phyloP scores from a whole-genome alignment of 2,797 vertebrate species.

The Fistularia commersonii region DNA sequence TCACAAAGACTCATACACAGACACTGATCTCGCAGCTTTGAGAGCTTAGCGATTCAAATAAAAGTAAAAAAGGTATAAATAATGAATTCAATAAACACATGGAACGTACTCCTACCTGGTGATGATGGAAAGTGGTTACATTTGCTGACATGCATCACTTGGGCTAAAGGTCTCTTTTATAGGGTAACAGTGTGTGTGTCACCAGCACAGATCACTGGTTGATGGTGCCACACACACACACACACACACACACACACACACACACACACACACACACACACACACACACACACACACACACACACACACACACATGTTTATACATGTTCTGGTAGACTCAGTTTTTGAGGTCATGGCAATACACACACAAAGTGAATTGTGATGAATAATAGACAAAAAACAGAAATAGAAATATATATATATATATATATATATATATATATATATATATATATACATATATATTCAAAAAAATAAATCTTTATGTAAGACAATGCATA shows the following conservation, averaged over 20 bases:
- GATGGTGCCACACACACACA: neutral
- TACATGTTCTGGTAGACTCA: constrained; percentile 1
- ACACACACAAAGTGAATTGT: too few species aligned
- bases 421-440: too few species aligned
- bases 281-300: neutral
- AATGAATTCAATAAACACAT: too few species aligned
- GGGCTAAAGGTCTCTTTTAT: constrained; percentile 21
- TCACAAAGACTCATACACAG: neutral
- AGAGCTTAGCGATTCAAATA: constrained; percentile 3
- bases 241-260: neutral
- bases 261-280: neutral
- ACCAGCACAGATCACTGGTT: constrained; percentile 17
- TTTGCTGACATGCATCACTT: constrained; percentile 5
- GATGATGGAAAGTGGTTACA: neutral
- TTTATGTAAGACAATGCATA: too few species aligned
- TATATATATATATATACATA: too few species aligned
- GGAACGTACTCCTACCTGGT: constrained; percentile 34
- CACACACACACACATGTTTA: neutral
- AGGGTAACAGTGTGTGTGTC: constrained; percentile 37
- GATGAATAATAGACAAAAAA: too few species aligned
- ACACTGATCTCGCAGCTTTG: neutral
- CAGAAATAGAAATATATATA: too few species aligned
- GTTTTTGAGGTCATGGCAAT: neutral
- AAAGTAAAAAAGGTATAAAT: neutral
- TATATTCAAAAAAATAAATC: too few species aligned